Percentiles rank a stretch among this genome's conserved stretches.
phyloP scores from a whole-genome alignment of 2,113 vertebrate genomes.

The Scomber japonicus region DNA sequence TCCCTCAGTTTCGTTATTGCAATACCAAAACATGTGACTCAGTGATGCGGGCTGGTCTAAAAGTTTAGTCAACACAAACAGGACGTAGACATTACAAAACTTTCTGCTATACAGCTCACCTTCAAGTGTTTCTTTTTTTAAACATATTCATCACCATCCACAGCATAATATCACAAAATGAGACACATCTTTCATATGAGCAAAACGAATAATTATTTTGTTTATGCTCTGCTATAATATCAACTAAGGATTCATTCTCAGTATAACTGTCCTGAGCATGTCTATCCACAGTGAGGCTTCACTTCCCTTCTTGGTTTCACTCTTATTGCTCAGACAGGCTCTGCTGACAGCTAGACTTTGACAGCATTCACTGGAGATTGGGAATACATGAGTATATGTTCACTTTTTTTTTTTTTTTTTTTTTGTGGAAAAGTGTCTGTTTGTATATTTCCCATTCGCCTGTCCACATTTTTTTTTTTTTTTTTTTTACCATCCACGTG shows the following conservation, averaged over 20 bases:
- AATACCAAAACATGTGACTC: slow-evolving; percentile 45
- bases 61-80: slow-evolving; percentile 42
- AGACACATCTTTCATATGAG: slow-evolving; percentile 35
- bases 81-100: slow-evolving; percentile 32
- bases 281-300: not conserved
- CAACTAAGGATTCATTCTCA: slow-evolving; percentile 13
- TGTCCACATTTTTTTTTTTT: slow-evolving; percentile 2
- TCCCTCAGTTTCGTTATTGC: slow-evolving; percentile 29
- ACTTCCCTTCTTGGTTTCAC: not conserved
- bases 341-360: slow-evolving; percentile 33
- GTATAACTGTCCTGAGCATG: slow-evolving; percentile 6
- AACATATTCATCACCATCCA: slow-evolving; percentile 1
- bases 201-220: slow-evolving; percentile 21
- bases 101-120: slow-evolving; percentile 48
- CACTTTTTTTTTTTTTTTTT: slow-evolving; percentile 11
- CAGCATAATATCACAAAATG: slow-evolving; percentile 32
- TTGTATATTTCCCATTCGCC: not conserved
- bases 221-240: slow-evolving; percentile 34
- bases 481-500: not conserved
- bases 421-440: slow-evolving; percentile 19
- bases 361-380: slow-evolving; percentile 32
- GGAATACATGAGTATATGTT: slow-evolving; percentile 14
- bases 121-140: slow-evolving; percentile 46
- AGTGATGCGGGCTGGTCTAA: slow-evolving; percentile 23
- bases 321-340: slow-evolving; percentile 25